phyloP scores from a whole-genome alignment of 2,113 vertebrate species.

The Falcunculus frontatus region DNA sequence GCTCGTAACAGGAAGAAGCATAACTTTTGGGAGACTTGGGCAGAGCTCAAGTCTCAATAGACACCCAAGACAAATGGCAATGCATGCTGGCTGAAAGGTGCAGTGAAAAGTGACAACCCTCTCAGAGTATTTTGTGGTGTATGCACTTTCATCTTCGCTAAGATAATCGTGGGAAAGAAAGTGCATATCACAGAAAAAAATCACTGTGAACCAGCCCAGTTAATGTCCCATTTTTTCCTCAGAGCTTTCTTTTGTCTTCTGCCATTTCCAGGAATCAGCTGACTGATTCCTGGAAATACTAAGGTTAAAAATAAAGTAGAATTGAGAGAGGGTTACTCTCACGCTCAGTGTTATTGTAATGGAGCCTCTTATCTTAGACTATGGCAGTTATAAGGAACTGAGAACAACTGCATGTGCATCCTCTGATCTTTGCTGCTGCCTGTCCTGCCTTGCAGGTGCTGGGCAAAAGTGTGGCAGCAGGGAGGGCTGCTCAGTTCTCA shows the following conservation, averaged over 20 bases:
- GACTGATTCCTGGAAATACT: not conserved
- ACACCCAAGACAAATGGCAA: not conserved
- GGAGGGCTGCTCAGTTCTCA: not conserved
- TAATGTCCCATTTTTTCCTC: not conserved
- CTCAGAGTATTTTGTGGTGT: not conserved
- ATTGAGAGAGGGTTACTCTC: not conserved
- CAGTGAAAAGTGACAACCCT: not conserved
- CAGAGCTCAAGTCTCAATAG: not conserved
- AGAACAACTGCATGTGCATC: not conserved
- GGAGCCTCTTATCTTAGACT: not conserved
- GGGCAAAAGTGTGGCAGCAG: not conserved
- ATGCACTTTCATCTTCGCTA: not conserved
- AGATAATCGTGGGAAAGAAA: not conserved
- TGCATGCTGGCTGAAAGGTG: not conserved
- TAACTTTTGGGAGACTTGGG: not conserved
- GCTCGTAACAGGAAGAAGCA: not conserved
- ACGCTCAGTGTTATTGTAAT: not conserved
- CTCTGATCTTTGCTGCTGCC: not conserved
- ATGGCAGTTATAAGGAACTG: not conserved
- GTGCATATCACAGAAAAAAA: not conserved
- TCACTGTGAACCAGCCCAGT: not conserved
- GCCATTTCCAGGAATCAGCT: not conserved
- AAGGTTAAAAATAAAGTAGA: not conserved
- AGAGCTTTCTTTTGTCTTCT: not conserved
- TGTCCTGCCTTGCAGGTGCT: not conserved